Conservation (phyloP, 2,888 invertebrate genomes). For the Andrena bucephala region DNA sequence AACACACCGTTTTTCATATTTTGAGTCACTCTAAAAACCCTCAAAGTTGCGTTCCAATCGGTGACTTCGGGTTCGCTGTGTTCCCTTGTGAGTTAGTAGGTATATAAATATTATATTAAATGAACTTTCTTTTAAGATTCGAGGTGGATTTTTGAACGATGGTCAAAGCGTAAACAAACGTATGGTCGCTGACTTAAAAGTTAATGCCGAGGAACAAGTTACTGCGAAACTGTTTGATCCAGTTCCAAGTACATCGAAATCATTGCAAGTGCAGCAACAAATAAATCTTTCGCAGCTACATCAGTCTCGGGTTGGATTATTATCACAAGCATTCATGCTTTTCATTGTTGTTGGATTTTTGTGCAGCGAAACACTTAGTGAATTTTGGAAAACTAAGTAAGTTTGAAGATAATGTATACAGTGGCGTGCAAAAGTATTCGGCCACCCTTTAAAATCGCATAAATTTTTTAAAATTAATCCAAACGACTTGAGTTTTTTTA, state of each 20-base stretch:
- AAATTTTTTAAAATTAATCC: too few species aligned
- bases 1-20: too few species aligned
- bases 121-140: constrained; percentile 86
- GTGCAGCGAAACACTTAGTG: constrained; percentile 95
- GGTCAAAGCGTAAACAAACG: constrained; percentile 87
- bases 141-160: constrained; percentile 93
- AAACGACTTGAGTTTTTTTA: too few species aligned
- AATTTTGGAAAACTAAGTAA: constrained; percentile 97
- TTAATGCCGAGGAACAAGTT: constrained; percentile 86
- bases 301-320: constrained; percentile 94
- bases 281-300: constrained; percentile 95
- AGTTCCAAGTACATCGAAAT: constrained; percentile 75
- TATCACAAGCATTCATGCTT: constrained; percentile 96
- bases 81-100: neutral
- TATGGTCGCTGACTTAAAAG: constrained; percentile 77
- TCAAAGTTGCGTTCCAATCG: too few species aligned
- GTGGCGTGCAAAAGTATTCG: too few species aligned
- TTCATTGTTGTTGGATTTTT: constrained; percentile 95
- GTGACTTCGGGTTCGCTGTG: too few species aligned
- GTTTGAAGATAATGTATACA: constrained; percentile 66
- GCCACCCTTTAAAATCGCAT: too few species aligned
- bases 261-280: constrained; percentile 81
- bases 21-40: too few species aligned
- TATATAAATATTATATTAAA: neutral
- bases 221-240: constrained; percentile 83